Conservation (phyloP, 2,113 vertebrate genomes). For the Taurulus bubalis region DNA sequence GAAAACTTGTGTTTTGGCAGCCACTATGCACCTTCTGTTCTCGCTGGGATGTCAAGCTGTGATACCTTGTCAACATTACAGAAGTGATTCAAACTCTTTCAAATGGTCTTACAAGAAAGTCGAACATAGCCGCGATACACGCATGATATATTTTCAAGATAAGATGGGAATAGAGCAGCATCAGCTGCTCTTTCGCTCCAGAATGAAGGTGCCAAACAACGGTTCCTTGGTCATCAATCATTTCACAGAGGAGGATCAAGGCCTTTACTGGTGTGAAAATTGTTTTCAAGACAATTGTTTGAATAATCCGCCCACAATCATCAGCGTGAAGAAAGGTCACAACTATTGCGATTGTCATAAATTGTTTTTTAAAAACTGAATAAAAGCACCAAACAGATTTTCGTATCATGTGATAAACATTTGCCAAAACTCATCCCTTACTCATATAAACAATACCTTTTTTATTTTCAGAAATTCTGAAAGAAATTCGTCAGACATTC, state of each 20-base stretch:
- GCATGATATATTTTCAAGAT: neutral
- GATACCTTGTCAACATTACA: constrained; percentile 45
- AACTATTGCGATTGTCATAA: neutral
- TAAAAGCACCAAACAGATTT: neutral
- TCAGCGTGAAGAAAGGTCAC: constrained; percentile 62
- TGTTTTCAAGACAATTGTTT: neutral
- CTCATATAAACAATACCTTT: neutral
- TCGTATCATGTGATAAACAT: neutral
- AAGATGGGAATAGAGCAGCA: accelerated
- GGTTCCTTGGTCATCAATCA: constrained; percentile 49
- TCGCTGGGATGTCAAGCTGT: constrained; percentile 49
- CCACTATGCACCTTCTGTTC: neutral
- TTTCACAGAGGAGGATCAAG: constrained; percentile 55
- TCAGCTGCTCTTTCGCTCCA: accelerated
- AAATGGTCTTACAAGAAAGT: constrained; percentile 57
- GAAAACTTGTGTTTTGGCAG: neutral
- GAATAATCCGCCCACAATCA: neutral
- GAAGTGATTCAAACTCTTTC: neutral
- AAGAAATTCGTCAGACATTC: neutral
- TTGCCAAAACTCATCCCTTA: accelerated
- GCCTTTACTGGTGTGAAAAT: constrained; percentile 70
- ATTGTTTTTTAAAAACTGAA: neutral
- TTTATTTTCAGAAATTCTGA: constrained; percentile 28
- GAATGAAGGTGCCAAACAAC: neutral
- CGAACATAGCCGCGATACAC: accelerated